Base-by-base conservation (phyloP, 2,113 vertebrate species). In the Sinocyclocheilus maitianheensis region DNA sequence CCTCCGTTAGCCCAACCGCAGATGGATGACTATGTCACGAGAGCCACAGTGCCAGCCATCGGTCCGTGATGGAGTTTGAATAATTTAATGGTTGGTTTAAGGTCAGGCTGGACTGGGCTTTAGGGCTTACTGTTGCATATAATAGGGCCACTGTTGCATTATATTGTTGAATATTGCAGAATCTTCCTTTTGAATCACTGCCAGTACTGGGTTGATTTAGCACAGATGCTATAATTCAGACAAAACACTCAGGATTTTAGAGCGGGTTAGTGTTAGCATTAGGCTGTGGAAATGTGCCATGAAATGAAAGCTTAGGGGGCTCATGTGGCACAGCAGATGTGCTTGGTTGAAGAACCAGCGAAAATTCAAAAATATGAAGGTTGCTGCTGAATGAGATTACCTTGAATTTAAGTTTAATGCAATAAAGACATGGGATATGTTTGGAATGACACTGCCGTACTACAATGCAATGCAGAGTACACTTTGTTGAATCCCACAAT, bases 81-180 rank as follows among this genome's bases (percentile, higher is more conserved):
- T 90, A 78, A 85, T 88, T 86, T 79, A 90, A 87, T 67, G 55
- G 84, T 58, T 85, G 88, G 76, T 85, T 83, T 89, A 85, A 85
- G 69, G 65, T 75, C 63, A 67, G 74, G 77, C 77, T 81, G 72
- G 65, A 78, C 77, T 84, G 55, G 58, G 85, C 60, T 65, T 63
- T 43, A 40, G 55, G 60, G 58, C 22, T 22, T 43, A 63, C 37
- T 80, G 58, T 63, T 80, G 22, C 37, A 63, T 80, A 46, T 80
- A 80, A 63, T 63, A 79, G 26, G 58, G 78, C 58, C 58, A 80
- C 13, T 26, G 77, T 79, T 22, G 58, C 58, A 80, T 80, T 63
- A 63, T 63, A 78, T 11, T 65, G 22, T 65, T 65, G 22, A 81
- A 84, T 81, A 81, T 81, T 75, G 4, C 78, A 81, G 40, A 86